Conservation (phyloP, 2,888 invertebrate genomes). For the Acanthosepion lycidas region DNA sequence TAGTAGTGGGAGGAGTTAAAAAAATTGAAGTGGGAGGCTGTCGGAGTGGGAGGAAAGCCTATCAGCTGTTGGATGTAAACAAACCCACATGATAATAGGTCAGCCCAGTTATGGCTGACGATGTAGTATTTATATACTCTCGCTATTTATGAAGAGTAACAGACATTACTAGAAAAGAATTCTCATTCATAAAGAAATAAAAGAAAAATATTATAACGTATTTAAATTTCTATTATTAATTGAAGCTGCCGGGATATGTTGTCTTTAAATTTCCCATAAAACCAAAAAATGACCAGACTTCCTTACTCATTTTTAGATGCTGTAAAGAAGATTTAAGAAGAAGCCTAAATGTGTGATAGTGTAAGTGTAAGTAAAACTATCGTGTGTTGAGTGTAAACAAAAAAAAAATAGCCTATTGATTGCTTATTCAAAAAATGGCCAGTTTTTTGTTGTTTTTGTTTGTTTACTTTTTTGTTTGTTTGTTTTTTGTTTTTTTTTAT, state of each 20-base stretch:
- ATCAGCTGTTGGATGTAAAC: constrained; percentile 74
- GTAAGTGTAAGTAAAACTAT: no score
- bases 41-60: constrained; percentile 58
- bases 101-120: not conserved
- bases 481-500: no score
- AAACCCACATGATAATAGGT: constrained; percentile 59
- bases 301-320: no score
- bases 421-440: no score
- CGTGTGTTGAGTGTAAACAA: no score
- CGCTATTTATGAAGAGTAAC: not conserved
- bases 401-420: no score
- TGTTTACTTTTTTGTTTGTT: no score
- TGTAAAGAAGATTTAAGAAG: no score
- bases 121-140: not conserved
- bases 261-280: not conserved
- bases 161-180: not conserved
- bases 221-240: not conserved
- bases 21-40: constrained; percentile 50
- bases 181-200: not conserved
- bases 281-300: not conserved
- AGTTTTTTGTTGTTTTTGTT: no score
- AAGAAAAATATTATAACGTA: not conserved
- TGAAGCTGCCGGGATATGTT: not conserved
- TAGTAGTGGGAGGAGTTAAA: not conserved
- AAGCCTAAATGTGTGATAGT: no score